Base-by-base conservation (phyloP, 1,140 invertebrate species). In the Panagrolaimus sp. region DNA sequence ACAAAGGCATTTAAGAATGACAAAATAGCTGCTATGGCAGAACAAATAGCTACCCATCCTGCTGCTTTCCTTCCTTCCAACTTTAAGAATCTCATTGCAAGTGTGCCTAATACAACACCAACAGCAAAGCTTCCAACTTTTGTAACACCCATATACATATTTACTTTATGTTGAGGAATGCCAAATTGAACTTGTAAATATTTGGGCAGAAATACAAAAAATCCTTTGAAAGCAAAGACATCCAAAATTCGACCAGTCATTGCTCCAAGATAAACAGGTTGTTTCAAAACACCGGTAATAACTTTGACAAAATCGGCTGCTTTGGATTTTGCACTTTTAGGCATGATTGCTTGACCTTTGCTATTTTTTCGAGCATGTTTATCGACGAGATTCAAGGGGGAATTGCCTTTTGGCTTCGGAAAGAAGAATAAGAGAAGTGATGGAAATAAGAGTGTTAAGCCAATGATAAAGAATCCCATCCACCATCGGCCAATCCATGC, bases 101-200 rank as follows among this genome's bases (percentile, higher is more conserved):
- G 43, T 65, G 77, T 74, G 11, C 75, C 75, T 20, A 16, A 11
- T 0, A 20, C 20, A 13, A 57, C 51, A 9, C 81, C 80, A 43
- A 78, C 23, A 23, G 75, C 80, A 64, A 82, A 83, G 13, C 74
- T 72, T 16, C 80, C 63, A 9, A 83, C 73, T 42, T 81, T 79
- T 63, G 82, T 80, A n/a, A 74, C 57, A 9, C 51, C 79, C 81
- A 82, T 83, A 8, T 76, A 77, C 9, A 68, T 63, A 66, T 82
- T 80, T 14, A 82, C 77, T 66, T 74, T 65, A 65, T 83, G 82
- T 45, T 78, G 80, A 45, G 80, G 81, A 57, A 82, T 83, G 31
- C 80, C 80, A 69, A 77, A 82, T 42, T 82, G 80, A 64, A 82
- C 73, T 65, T 82, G 81, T 42, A 82, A 63, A 66, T 83, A 82